Conservation (phyloP, 2,113 vertebrate species). For the Dryoscopus gambensis region DNA sequence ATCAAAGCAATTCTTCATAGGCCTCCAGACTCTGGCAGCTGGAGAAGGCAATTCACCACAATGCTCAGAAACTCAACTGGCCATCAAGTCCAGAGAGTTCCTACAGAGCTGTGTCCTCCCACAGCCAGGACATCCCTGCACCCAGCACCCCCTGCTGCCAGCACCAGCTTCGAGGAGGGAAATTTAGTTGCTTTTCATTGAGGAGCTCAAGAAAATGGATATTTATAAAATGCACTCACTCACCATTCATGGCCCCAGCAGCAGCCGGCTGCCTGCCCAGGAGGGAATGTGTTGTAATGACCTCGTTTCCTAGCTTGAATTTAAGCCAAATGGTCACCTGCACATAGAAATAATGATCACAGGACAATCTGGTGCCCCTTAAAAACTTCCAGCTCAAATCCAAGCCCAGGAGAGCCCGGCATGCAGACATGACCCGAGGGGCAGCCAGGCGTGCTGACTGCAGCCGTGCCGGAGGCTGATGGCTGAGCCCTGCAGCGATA, state of each 20-base stretch:
- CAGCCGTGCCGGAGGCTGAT: accelerated
- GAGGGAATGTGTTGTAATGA: not conserved
- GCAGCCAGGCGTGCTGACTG: not conserved
- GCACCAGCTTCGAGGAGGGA: not conserved
- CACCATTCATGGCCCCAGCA: accelerated
- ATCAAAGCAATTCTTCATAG: not conserved
- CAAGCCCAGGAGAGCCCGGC: accelerated
- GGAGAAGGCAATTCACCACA: not conserved
- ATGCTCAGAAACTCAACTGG: not conserved
- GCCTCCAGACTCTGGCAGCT: not conserved
- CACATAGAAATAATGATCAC: not conserved
- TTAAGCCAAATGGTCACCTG: not conserved
- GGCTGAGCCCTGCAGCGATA: not conserved
- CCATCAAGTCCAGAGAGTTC: not conserved
- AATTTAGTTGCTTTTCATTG: not conserved
- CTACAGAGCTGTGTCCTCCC: not conserved
- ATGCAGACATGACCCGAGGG: not conserved
- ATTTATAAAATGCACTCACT: not conserved
- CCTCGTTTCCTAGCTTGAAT: accelerated
- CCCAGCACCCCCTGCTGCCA: not conserved
- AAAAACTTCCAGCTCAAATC: not conserved
- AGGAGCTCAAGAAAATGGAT: not conserved
- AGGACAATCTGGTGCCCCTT: not conserved
- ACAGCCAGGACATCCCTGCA: not conserved
- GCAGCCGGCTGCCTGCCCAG: accelerated